Base-by-base conservation (phyloP, 2,888 invertebrate species). In the Pachydiplax longipennis region DNA sequence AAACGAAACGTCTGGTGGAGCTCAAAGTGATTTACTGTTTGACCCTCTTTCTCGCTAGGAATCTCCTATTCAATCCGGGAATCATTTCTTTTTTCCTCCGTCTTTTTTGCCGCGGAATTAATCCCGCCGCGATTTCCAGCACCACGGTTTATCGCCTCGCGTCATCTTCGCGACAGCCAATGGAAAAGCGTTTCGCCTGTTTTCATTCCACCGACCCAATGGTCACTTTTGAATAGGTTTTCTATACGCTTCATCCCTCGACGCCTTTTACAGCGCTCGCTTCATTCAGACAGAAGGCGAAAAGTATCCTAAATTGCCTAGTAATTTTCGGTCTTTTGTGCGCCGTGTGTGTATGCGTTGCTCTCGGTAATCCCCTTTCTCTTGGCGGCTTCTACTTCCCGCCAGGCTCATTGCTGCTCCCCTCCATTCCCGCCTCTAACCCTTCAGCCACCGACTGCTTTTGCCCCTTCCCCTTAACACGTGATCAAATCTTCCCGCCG, bases 321-420 rank as follows among this genome's bases (percentile, higher is more conserved):
- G 83, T 83, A 83, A 83, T 83, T 53, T 83, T 83, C 58, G 83
- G 83, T 31, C 82, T 82, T 83, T 83, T 83, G 83, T 83, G 83
- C 25, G 31, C 31, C 25, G 83, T 35, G 83, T 58, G 83, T 58
- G 35, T 58, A 13, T 73, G 73, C 31, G 73, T 31, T 73, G 25
- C 73, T 31, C 73, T 73, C 73, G 35, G 83, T 58, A 83, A 83
- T 58, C 83, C 83, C 58, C 53, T 83, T 83, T 53, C 53, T 53
- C 53, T 35, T 31, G n/a, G 25, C 82, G 53, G 82, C 48, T 82
- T 22, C 44, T 61, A 15, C 58, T 83, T 83, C 83, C 58, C 58
- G 83, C 83, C 12, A 83, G 48, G 73, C 73, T 73, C 73, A 73
- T 73, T 73, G 73, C 73, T 73, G 13, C 73, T 31, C 31, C n/a